Evolutionary conservation across 2,113 vertebrate genomes (phyloP).

Genomic region (Forbesichthys agassizii): DNA sequence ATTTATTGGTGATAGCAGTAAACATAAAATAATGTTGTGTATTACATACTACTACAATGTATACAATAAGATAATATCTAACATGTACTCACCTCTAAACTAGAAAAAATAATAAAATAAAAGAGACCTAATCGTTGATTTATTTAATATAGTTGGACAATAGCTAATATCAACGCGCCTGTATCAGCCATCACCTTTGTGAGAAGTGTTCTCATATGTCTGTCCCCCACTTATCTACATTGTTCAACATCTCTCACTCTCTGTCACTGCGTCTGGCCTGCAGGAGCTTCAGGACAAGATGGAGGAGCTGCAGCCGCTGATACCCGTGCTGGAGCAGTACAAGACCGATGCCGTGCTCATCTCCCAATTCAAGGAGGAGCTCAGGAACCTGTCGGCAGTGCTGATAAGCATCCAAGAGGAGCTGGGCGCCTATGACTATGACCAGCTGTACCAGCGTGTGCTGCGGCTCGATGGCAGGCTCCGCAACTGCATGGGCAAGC

Average conservation of each 20-base stretch:
- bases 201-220: neutral
- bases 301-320: conserved; percentile 94
- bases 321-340: conserved; percentile 97
- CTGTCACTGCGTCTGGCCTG: conserved; percentile 26
- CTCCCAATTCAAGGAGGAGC: conserved; percentile 97
- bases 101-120: too few relatives aligned
- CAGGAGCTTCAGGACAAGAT: conserved; percentile 97
- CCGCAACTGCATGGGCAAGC: conserved; percentile 96
- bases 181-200: neutral
- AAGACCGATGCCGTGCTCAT: conserved; percentile 96
- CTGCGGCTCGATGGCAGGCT: conserved; percentile 90
- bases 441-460: conserved; percentile 92
- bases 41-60: too few relatives aligned
- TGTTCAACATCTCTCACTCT: neutral
- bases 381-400: conserved; percentile 89
- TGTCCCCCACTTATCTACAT: neutral
- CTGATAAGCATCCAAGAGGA: conserved; percentile 95
- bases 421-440: conserved; percentile 94
- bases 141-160: neutral
- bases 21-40: too few relatives aligned
- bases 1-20: too few relatives aligned
- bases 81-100: too few relatives aligned
- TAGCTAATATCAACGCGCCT: conserved; percentile 2
- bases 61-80: too few relatives aligned
- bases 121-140: too few relatives aligned